Conservation (phyloP, 1,140 invertebrate genomes). For the Pseudomyrmex dendroicus region DNA sequence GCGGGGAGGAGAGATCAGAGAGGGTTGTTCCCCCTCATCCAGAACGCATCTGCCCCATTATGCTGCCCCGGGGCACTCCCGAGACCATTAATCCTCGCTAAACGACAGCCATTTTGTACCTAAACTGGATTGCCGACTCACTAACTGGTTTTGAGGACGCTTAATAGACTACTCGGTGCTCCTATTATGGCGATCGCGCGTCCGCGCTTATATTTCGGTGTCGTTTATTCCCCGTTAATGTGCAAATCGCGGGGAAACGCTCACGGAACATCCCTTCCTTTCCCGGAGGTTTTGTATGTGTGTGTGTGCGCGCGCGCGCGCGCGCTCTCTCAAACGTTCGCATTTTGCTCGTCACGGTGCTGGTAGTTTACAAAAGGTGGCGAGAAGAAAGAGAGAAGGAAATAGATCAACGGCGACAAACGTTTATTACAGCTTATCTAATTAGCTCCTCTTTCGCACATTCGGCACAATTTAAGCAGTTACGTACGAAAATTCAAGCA, state of each 20-base stretch:
- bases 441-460: neutral
- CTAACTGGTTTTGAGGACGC: slow-evolving; percentile 84
- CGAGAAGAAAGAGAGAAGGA: neutral
- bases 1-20: slow-evolving; percentile 54
- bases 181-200: slow-evolving; percentile 81
- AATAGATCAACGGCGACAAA: neutral
- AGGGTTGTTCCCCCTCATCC: slow-evolving; percentile 69
- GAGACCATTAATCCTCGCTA: slow-evolving; percentile 85
- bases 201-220: slow-evolving; percentile 73
- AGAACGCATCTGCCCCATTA: slow-evolving; percentile 85
- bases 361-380: slow-evolving; percentile 22
- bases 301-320: neutral
- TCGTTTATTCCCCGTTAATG: slow-evolving; percentile 75
- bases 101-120: slow-evolving; percentile 86
- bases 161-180: slow-evolving; percentile 84
- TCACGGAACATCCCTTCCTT: slow-evolving; percentile 33
- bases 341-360: slow-evolving; percentile 49
- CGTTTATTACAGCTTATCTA: slow-evolving; percentile 5
- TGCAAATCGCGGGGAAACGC: slow-evolving; percentile 68
- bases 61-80: slow-evolving; percentile 81
- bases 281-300: neutral
- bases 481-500: no score
- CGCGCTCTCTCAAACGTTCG: slow-evolving; percentile 9
- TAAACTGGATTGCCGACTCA: slow-evolving; percentile 86
- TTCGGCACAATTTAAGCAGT: neutral